A percentile compares a stretch with the other conserved stretches of the same genome.
These are phyloP conservation scores for Acyrthosiphon pisum DNA, from an alignment of 1,140 invertebrate species.

Conservation along the genomic window DNA sequence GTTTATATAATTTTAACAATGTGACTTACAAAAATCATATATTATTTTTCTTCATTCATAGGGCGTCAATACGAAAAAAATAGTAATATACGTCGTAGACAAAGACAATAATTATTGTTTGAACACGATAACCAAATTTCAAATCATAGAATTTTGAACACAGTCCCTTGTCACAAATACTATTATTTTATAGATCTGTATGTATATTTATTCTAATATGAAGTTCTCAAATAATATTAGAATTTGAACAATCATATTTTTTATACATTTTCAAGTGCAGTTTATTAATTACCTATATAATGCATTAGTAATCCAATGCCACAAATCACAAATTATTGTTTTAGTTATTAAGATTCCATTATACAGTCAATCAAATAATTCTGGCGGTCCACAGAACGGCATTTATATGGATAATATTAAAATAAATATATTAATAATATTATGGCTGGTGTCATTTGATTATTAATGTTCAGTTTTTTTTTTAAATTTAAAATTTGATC, in stretches of 20 bases:
- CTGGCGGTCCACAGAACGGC: neutral
- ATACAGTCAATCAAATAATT: neutral
- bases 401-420: neutral
- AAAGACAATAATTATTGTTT: neutral
- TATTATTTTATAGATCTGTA: neutral
- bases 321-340: neutral
- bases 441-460: neutral
- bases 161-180: neutral
- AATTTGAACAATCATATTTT: neutral
- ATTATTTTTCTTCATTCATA: neutral
- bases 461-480: neutral
- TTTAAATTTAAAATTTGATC: neutral
- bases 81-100: neutral
- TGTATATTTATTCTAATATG: neutral
- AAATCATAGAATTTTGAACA: neutral
- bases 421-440: neutral
- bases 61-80: neutral
- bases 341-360: neutral
- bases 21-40: neutral
- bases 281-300: no score
- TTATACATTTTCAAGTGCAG: neutral
- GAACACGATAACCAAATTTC: neutral
- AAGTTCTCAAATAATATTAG: neutral
- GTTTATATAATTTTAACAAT: no score
- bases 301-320: neutral